Evolutionary conservation across 2,113 vertebrate genomes (phyloP).

Genomic region (Plecturocebus donacophilus): DNA sequence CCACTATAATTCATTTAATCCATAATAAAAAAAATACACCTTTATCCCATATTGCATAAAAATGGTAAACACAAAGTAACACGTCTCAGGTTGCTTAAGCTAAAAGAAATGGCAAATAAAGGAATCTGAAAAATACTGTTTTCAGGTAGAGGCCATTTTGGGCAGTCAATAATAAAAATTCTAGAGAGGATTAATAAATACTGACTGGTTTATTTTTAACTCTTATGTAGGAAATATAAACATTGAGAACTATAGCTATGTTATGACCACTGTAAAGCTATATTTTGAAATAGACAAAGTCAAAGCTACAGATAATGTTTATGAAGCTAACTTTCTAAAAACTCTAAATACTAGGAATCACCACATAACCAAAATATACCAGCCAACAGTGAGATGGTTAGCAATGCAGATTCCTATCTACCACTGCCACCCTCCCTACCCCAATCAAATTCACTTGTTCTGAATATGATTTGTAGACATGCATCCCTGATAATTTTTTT

Average conservation of each 20-base stretch:
- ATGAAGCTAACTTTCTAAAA: neutral
- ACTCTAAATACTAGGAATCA: neutral
- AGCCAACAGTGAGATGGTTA: neutral
- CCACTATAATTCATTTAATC: neutral
- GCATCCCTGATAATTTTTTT: neutral
- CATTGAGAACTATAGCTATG: neutral
- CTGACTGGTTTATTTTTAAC: neutral
- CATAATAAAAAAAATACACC: neutral
- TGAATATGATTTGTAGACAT: neutral
- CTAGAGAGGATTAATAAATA: neutral
- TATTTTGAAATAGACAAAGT: neutral
- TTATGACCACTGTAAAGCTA: neutral
- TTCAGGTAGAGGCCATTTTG: neutral
- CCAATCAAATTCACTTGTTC: neutral
- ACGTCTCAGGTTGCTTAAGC: neutral
- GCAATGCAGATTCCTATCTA: neutral
- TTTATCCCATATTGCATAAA: neutral
- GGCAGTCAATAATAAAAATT: neutral
- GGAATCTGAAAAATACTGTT: neutral
- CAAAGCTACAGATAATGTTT: neutral
- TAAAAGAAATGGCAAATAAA: neutral
- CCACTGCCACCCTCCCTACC: too few relatives aligned
- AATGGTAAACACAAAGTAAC: slow-evolving; percentile 33
- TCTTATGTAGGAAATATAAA: neutral
- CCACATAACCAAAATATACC: neutral